Conservation (phyloP, 2,888 invertebrate genomes). For the Drosophila mayaguana region DNA sequence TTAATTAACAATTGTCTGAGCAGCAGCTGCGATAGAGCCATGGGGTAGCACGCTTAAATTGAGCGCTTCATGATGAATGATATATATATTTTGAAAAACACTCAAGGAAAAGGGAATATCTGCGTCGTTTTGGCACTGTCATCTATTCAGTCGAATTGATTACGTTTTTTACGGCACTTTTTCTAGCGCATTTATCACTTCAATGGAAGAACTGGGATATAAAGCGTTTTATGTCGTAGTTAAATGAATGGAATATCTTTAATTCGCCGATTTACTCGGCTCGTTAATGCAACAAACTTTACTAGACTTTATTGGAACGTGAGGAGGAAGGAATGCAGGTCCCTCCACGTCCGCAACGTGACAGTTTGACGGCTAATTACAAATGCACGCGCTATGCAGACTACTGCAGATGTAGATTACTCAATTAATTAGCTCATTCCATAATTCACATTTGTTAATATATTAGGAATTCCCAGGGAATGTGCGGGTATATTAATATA, state of each 20-base stretch:
- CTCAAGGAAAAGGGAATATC: constrained; percentile 1
- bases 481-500: not conserved
- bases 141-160: constrained; percentile 32
- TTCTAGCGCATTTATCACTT: not conserved
- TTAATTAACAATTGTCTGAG: constrained; percentile 62
- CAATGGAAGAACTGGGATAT: not conserved
- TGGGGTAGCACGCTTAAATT: constrained; percentile 8
- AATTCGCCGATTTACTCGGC: not conserved
- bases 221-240: not conserved
- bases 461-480: too few relatives aligned
- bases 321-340: not conserved
- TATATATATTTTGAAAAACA: constrained; percentile 48
- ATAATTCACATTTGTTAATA: not conserved
- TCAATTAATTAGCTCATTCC: constrained; percentile 40
- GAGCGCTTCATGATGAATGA: constrained; percentile 14
- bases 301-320: not conserved
- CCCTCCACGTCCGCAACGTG: constrained; percentile 16
- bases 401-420: constrained; percentile 26
- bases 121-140: constrained; percentile 1
- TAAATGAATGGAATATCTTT: not conserved
- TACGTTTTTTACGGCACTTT: not conserved
- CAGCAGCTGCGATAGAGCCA: constrained; percentile 5
- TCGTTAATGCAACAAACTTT: constrained; percentile 3
- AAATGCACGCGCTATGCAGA: constrained; percentile 33
- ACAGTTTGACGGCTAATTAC: constrained; percentile 56